phyloP scores from a whole-genome alignment of 2,797 vertebrate species.

The Bradypodion pumilum region DNA sequence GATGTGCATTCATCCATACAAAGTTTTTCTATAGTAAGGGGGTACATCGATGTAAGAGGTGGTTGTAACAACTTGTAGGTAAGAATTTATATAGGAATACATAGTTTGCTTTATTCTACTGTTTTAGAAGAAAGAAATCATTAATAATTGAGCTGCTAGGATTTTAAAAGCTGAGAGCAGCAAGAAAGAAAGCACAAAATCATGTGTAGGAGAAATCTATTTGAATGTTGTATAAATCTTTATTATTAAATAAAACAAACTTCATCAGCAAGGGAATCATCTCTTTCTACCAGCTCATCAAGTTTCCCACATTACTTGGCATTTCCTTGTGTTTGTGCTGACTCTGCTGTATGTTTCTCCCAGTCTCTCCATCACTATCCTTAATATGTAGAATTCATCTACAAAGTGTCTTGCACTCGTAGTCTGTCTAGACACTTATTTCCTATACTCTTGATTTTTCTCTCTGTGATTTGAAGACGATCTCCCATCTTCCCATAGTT shows the following conservation, averaged over 20 bases:
- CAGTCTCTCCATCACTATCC: slow-evolving; percentile 16
- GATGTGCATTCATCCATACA: neutral
- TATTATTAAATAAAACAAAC: slow-evolving; percentile 36
- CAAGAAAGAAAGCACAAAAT: neutral
- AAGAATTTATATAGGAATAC: slow-evolving; percentile 4
- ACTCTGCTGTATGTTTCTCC: slow-evolving; percentile 1
- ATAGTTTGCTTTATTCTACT: neutral
- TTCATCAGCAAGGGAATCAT: slow-evolving; percentile 11
- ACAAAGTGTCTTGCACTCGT: slow-evolving; percentile 17
- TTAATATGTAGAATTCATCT: slow-evolving; percentile 16
- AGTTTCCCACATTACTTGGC: slow-evolving; percentile 15
- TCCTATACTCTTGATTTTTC: slow-evolving; percentile 8
- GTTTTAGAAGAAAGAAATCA: slow-evolving; percentile 6
- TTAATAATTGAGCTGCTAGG: slow-evolving; percentile 22
- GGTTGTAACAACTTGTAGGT: neutral
- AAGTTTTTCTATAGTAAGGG: slow-evolving; percentile 25
- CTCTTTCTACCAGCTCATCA: slow-evolving; percentile 25
- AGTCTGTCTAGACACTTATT: slow-evolving; percentile 30
- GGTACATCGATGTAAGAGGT: slow-evolving; percentile 2
- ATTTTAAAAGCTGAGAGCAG: slow-evolving; percentile 25
- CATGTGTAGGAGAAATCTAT: neutral
- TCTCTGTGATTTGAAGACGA: slow-evolving; percentile 16
- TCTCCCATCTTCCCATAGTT: slow-evolving; percentile 17
- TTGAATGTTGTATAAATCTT: slow-evolving; percentile 34
- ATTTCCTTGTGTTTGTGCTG: slow-evolving; percentile 31